Conservation (phyloP, 1,140 invertebrate genomes). For the Liolophura sinensis region DNA sequence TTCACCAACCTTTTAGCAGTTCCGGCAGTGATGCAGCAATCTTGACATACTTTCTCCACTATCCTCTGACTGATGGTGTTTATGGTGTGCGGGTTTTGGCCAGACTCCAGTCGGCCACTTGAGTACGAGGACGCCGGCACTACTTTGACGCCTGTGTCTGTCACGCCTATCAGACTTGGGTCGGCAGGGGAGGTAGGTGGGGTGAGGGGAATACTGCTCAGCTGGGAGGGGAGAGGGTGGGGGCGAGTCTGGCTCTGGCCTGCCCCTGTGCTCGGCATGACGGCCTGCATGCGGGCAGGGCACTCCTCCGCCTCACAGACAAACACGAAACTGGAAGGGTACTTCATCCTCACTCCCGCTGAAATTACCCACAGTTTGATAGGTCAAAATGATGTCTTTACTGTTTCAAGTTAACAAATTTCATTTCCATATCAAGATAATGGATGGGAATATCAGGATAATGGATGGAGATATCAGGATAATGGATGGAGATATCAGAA, state of each 20-base stretch:
- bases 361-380: conserved; percentile 32
- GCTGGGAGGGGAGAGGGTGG: conserved; percentile 22
- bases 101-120: neutral
- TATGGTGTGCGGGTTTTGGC: conserved; percentile 60
- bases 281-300: conserved; percentile 6
- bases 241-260: conserved; percentile 23
- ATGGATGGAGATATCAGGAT: no score
- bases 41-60: conserved; percentile 77
- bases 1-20: conserved; percentile 37
- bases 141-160: conserved; percentile 15
- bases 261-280: conserved; percentile 15
- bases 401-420: no score
- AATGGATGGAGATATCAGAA: no score
- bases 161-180: conserved; percentile 11
- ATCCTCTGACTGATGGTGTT: conserved; percentile 53
- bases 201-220: conserved; percentile 31
- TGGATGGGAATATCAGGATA: no score
- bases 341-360: conserved; percentile 90
- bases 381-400: no score
- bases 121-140: neutral
- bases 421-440: no score
- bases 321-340: conserved; percentile 91
- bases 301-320: conserved; percentile 85
- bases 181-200: conserved; percentile 53
- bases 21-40: conserved; percentile 63